phyloP scores from a whole-genome alignment of 2,113 vertebrate genomes.

The Speoplatyrhinus poulsoni region DNA sequence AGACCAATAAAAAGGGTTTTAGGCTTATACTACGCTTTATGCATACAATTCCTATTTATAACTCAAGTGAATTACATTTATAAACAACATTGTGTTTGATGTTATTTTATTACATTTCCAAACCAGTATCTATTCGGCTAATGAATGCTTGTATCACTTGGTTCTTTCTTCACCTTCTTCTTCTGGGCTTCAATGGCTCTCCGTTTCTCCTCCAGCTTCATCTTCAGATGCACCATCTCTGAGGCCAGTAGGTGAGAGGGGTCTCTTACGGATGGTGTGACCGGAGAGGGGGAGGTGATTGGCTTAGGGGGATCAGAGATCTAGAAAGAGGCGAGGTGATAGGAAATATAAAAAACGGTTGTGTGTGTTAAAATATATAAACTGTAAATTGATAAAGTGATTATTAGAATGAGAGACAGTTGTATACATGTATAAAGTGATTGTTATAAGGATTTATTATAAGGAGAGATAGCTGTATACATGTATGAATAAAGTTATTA shows the following conservation, averaged over 20 bases:
- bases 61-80: too few species aligned
- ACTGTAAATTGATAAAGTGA: too few species aligned
- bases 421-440: background rate
- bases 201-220: slow-evolving; percentile 96
- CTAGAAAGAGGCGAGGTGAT: slow-evolving; percentile 36
- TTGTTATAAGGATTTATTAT: background rate
- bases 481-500: background rate
- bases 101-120: background rate
- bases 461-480: background rate
- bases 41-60: too few species aligned
- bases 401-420: too few species aligned
- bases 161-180: slow-evolving; percentile 77
- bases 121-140: background rate
- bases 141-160: background rate
- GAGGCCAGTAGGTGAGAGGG: slow-evolving; percentile 89
- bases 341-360: background rate
- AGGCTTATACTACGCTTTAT: too few species aligned
- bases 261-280: slow-evolving; percentile 78
- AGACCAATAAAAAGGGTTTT: too few species aligned
- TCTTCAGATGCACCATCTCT: slow-evolving; percentile 96
- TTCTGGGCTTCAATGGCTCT: slow-evolving; percentile 96
- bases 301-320: slow-evolving; percentile 61
- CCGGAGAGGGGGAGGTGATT: slow-evolving; percentile 66
- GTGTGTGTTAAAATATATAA: background rate
- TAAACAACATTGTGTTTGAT: too few species aligned